Evolutionary conservation across 2,888 invertebrate species (phyloP).

Genomic region (Chrysolina oricalcia): DNA sequence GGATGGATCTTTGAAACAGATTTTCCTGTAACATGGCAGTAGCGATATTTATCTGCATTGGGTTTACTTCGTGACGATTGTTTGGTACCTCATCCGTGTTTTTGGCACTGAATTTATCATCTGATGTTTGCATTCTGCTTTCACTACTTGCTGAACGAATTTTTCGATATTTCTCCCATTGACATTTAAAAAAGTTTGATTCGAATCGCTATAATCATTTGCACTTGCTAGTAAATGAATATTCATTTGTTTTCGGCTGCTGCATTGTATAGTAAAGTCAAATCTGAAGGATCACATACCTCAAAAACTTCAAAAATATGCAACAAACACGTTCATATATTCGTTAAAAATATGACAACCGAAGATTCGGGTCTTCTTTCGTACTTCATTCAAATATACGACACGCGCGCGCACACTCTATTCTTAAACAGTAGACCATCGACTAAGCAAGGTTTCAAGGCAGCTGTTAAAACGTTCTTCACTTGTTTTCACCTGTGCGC

Average conservation of each 20-base stretch:
- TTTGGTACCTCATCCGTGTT: slow-evolving; percentile 6
- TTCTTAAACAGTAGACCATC: slow-evolving; percentile 74
- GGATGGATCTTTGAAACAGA: slow-evolving; percentile 75
- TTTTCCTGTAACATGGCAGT: slow-evolving; percentile 76
- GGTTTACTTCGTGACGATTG: slow-evolving; percentile 31
- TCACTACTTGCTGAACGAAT: slow-evolving; percentile 24
- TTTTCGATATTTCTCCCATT: background rate
- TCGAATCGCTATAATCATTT: background rate
- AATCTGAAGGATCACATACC: slow-evolving; percentile 9
- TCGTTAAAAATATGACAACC: slow-evolving; percentile 4
- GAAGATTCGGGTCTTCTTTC: slow-evolving; percentile 21
- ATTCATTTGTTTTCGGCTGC: background rate
- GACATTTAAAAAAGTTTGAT: background rate
- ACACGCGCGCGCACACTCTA: slow-evolving; percentile 77
- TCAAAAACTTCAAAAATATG: slow-evolving; percentile 11
- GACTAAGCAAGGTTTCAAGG: slow-evolving; percentile 70
- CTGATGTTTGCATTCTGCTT: slow-evolving; percentile 53
- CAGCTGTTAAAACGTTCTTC: slow-evolving; percentile 64
- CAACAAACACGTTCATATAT: slow-evolving; percentile 5
- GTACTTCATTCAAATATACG: slow-evolving; percentile 43
- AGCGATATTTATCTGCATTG: slow-evolving; percentile 42
- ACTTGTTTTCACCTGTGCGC: slow-evolving; percentile 69
- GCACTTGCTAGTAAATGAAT: background rate
- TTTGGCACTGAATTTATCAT: slow-evolving; percentile 39
- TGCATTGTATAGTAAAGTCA: background rate